These are phyloP conservation scores for Pagetopsis macropterus DNA, from an alignment of 2,797 vertebrate species.

Conservation along the genomic window DNA sequence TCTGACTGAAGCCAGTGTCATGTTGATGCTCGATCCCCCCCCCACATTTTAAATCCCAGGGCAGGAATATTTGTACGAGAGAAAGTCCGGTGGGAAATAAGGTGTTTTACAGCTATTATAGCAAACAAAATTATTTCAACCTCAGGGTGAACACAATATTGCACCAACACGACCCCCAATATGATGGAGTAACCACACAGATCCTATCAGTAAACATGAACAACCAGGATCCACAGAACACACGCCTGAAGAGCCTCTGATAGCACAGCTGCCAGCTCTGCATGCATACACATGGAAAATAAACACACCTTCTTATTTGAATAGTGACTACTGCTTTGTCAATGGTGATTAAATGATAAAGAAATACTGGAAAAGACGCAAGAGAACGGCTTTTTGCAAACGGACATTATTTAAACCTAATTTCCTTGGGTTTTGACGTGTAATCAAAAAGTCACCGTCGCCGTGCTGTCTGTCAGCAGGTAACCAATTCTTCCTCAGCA, in stretches of 20 bases:
- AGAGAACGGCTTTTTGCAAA: not conserved
- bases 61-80: slow-evolving; percentile 78
- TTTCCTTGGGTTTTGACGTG: slow-evolving; percentile 45
- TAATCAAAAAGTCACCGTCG: slow-evolving; percentile 60
- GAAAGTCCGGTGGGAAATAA: slow-evolving; percentile 83
- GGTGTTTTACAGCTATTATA: slow-evolving; percentile 83
- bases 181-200: slow-evolving; percentile 79
- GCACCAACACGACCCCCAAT: slow-evolving; percentile 77
- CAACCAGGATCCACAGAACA: slow-evolving; percentile 64
- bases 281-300: slow-evolving; percentile 61
- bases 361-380: not conserved
- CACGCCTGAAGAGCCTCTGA: slow-evolving; percentile 57
- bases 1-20: slow-evolving; percentile 45
- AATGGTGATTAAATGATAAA: slow-evolving; percentile 37
- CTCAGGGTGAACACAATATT: slow-evolving; percentile 83
- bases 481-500: slow-evolving; percentile 69
- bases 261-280: slow-evolving; percentile 54
- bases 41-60: slow-evolving; percentile 71
- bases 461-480: slow-evolving; percentile 63
- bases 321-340: slow-evolving; percentile 42
- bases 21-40: slow-evolving; percentile 44
- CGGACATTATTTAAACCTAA: not conserved
- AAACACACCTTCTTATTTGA: slow-evolving; percentile 35
- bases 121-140: slow-evolving; percentile 85
- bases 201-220: slow-evolving; percentile 81